phyloP scores from a whole-genome alignment of 2,888 invertebrate genomes.

The Chrysolina americana region DNA sequence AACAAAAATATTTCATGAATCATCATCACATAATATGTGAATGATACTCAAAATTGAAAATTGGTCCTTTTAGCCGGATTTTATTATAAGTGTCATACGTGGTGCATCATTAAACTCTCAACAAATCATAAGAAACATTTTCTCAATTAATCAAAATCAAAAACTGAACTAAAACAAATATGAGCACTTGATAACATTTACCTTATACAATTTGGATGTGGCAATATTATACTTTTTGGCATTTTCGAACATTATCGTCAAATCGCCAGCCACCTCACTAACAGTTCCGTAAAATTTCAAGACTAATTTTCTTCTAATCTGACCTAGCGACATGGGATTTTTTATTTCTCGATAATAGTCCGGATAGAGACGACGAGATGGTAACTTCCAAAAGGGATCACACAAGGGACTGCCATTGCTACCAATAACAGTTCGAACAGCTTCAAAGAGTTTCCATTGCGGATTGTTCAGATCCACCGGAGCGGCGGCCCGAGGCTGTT shows the following conservation, averaged over 20 bases:
- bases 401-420: slow-evolving; percentile 84
- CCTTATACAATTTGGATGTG: slow-evolving; percentile 86
- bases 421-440: slow-evolving; percentile 79
- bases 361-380: slow-evolving; percentile 91
- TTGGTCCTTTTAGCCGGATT: no score
- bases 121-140: no score
- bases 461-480: slow-evolving; percentile 77
- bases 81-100: no score
- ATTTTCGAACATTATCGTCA: slow-evolving; percentile 97
- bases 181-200: slow-evolving; percentile 60
- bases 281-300: slow-evolving; percentile 87
- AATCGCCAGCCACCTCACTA: slow-evolving; percentile 91
- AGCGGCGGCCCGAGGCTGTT: slow-evolving; percentile 25
- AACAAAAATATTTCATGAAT: no score
- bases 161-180: no score
- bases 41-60: no score
- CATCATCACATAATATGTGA: no score
- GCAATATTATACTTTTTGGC: slow-evolving; percentile 91
- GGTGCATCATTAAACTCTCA: no score
- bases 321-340: slow-evolving; percentile 93
- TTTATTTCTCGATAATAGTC: slow-evolving; percentile 98
- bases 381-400: slow-evolving; percentile 94
- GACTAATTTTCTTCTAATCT: slow-evolving; percentile 89
- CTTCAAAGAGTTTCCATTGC: slow-evolving; percentile 92
- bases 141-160: no score